Evolutionary conservation across 2,113 vertebrate genomes (phyloP), one percentile per base, ranked within the genome.

Genomic region (Pollachius pollachius): DNA sequence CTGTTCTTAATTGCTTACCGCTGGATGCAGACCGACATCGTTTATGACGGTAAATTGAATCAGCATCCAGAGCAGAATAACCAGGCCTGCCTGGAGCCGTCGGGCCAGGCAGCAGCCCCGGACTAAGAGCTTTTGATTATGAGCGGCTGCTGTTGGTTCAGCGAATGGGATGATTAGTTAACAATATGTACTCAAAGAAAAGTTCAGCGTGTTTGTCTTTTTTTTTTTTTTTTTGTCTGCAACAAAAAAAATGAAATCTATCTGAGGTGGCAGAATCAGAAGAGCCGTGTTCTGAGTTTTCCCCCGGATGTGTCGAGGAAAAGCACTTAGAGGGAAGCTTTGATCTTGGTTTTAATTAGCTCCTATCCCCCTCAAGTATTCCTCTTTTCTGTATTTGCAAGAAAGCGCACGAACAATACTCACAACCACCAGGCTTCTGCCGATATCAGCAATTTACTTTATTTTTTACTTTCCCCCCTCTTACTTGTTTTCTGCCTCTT

Each of bases 261-360:
- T 89, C 84, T 90, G 85, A 88, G 86, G 85, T 88, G 86, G 85
- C 88, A 89, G 80, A 90, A 91, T 89, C 87, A 89, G 86, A 89
- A 89, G 76, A 88, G 84, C 82, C 75, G 78, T 88, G 81, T 89
- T 86, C 89, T 85, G 85, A 86, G 83, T 90, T 89, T 87, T 89
- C 84, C 64, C 37, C 86, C 82, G 82, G 85, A 86, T 88, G 85
- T 91, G 87, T 89, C 87, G 83, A 90, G 83, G 89, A 91, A 92
- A 89, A 91, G 84, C 89, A 90, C 88, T 91, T 87, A 89, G 78
- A 90, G 79, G 84, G 81, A 81, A 71, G 78, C 89, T 90, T 93
- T 92, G 88, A 92, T 91, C 86, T 91, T 82, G 78, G 82, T 89
- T 90, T 89, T 92, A 92, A 91, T 92, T 91, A 90, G 89, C 85